A percentile compares a stretch with the other conserved stretches of the same genome.
phyloP scores from a whole-genome alignment of 2,888 invertebrate species.

The Gnatocerus cornutus region DNA sequence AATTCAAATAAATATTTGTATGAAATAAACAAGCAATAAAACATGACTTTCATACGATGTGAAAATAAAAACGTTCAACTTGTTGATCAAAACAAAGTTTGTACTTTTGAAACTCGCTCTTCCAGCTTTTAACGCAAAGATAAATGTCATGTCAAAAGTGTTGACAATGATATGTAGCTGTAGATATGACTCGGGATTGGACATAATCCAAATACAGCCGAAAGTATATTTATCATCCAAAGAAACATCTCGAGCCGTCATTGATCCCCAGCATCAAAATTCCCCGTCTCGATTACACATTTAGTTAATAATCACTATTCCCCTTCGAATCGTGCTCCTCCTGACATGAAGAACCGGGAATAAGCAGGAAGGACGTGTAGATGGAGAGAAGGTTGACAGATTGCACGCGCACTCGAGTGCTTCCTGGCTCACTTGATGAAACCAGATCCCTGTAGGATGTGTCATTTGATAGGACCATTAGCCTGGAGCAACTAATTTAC shows the following conservation, averaged over 20 bases:
- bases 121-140: neutral
- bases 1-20: too few species aligned
- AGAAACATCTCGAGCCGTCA: neutral
- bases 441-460: conserved; percentile 53
- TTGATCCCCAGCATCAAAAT: neutral
- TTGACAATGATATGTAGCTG: neutral
- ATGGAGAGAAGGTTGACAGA: conserved; percentile 58
- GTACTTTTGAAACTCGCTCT: neutral
- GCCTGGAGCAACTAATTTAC: conserved; percentile 40
- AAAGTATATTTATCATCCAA: neutral
- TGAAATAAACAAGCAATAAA: too few species aligned
- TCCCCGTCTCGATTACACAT: conserved; percentile 11
- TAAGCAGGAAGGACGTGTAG: conserved; percentile 46
- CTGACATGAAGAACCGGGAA: conserved; percentile 37
- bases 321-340: conserved; percentile 1
- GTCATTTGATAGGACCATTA: conserved; percentile 46
- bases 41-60: too few species aligned
- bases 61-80: too few species aligned
- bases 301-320: conserved; percentile 16
- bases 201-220: conserved; percentile 4
- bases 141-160: neutral
- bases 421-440: conserved; percentile 59
- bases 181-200: conserved; percentile 1
- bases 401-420: conserved; percentile 61
- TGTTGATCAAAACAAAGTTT: neutral